Evolutionary conservation across 2,888 invertebrate genomes (phyloP), one percentile per base, ranked within the genome.

Genomic region (Argynnis bischoffii): DNA sequence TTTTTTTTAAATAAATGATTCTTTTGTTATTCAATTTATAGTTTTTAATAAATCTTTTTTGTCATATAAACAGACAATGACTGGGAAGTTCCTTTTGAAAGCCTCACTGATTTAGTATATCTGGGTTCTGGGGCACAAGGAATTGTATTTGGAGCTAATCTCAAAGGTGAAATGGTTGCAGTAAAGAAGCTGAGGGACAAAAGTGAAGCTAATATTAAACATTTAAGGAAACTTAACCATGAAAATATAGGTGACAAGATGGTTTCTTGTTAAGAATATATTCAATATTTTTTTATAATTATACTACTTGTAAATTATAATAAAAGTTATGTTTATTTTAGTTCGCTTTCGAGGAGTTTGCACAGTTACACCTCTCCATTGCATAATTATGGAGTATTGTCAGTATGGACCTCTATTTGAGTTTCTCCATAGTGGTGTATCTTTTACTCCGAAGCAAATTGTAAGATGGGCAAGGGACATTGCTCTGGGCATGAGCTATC

Each of bases 341-440:
- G 92, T 92, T 1, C 82, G 86, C 1, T 98, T 98, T 87, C 95
- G 95, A 84, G 99, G 99, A 60, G 97, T 99, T 6, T 99, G 99
- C 84, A 97, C 97, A 1, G 96, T 97, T 82, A 95, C 97, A 6
- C 98, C 98, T 0, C 97, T 97, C 78, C 98, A 96, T 83, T 98
- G 98, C 85, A 97, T 99, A 75, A 95, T 99, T 66, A 99, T 99
- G 99, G 99, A 99, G 85, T 99, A 95, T 88, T 99, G 99, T 85
- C 97, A 98, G 3, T 97, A 97, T 80, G 99, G 99, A 3, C 97
- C 99, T 26, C 93, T 99, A 55, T 99, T 97, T 87, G 97, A 98
- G 84, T 95, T 98, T 80, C 94, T 99, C 65, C 95, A 95, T 76
- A 96, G 96, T 76, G 97, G 97, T 46, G 95, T 96, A 77, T 94